Percentiles rank a stretch among this genome's conserved stretches.
These are phyloP conservation scores for Latrodectus geometricus DNA, from an alignment of 1,140 invertebrate genomes.

Conservation along the genomic window DNA sequence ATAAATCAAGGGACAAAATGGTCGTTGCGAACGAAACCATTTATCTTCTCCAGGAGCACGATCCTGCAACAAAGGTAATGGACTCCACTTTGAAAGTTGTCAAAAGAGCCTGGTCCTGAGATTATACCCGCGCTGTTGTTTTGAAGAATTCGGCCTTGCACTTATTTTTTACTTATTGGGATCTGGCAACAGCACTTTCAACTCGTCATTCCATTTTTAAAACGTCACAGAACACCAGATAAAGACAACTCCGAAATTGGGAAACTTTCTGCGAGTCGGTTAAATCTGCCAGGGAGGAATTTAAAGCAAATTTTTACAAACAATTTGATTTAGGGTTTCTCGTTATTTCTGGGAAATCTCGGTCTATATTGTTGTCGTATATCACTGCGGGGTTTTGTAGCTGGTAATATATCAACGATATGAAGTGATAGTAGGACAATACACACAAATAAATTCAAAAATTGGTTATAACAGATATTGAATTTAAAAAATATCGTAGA, in stretches of 20 bases:
- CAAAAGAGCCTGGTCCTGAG: constrained; percentile 6
- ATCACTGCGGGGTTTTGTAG: too few relatives aligned
- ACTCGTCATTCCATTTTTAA: not conserved
- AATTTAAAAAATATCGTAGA: too few relatives aligned
- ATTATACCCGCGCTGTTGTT: not conserved
- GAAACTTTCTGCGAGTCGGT: not conserved
- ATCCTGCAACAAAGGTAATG: constrained; percentile 51
- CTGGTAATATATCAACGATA: too few relatives aligned
- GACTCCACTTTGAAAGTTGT: constrained; percentile 51
- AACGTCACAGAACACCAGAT: not conserved
- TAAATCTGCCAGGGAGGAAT: not conserved
- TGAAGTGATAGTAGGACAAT: too few relatives aligned
- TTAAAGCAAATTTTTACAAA: not conserved
- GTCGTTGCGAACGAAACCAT: constrained; percentile 26
- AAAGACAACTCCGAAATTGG: not conserved
- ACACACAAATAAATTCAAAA: too few relatives aligned
- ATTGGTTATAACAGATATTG: too few relatives aligned
- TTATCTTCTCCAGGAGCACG: constrained; percentile 28
- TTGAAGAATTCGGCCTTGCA: not conserved
- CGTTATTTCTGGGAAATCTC: too few relatives aligned
- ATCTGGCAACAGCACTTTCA: not conserved
- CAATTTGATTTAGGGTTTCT: not conserved
- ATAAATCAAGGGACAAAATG: constrained; percentile 56
- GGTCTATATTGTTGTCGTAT: too few relatives aligned
- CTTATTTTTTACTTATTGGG: not conserved